Evolutionary conservation across 35 echinoderm and acorn worm species (phyloP), one percentile per base, ranked within the genome.

Genomic region (Heliocidaris tuberculata): DNA sequence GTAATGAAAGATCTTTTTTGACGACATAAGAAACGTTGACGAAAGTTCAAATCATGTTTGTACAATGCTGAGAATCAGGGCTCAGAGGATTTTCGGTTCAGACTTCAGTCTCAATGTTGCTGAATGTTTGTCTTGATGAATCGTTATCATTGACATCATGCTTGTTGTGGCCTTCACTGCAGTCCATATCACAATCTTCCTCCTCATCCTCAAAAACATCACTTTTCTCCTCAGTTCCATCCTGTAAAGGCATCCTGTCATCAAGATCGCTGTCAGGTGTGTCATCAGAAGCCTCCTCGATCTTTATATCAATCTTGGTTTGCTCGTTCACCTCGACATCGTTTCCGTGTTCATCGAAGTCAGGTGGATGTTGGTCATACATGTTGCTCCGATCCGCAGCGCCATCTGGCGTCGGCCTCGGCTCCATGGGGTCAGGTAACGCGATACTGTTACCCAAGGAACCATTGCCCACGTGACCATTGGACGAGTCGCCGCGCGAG

Each of bases 21-120:
- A 27, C 27, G 7, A 27, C 65, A 78, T n/a, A 24, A 78, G 65
- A 78, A 78, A 78, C 65, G 21, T 27, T 78, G 65, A 78, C 65
- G 65, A 78, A 78, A 78, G 2, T 78, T 78, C 65, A 78, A 56
- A 78, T 78, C 21, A 78, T 78, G 2, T 78, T 78, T 78, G 65
- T 78, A 78, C 65, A 27, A n/a, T 27, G 65, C 4, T 78, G 21
- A 78, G 19, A 27, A 3, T 24, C 65, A 19, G 65, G 47, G 10
- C 15, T 47, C 31, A 32, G 9, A 12, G 7, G 11, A 42, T 15
- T 7, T n/a, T 78, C 19, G 27, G 19, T 78, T 95, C 54, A 95
- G 48, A 95, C 94, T 56, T 95, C 94, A 19, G 94, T 95, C 32
- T 95, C 94, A 91, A 95, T 95, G 49, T 95, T 95, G 15, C 86